phyloP scores from a whole-genome alignment of 1,140 invertebrate species.

The Cydia strobilella region DNA sequence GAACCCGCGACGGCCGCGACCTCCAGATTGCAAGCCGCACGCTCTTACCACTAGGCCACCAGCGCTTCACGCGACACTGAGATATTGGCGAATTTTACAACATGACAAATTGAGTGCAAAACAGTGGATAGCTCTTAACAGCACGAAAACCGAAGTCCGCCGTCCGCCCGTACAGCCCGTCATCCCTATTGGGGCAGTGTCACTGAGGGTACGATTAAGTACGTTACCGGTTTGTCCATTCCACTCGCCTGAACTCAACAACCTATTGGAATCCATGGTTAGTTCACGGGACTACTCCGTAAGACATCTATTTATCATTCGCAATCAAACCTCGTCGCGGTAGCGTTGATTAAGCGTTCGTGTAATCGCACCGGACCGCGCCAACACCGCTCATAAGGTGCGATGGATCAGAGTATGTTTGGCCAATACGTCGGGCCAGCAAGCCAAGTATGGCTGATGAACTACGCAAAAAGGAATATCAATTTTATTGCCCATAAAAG shows the following conservation, averaged over 20 bases:
- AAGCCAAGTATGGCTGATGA: not conserved
- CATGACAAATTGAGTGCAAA: too few relatives aligned
- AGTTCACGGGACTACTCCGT: not conserved
- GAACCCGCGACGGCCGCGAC: too few relatives aligned
- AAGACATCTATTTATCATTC: slow-evolving; percentile 61
- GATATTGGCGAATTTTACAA: too few relatives aligned
- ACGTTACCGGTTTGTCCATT: not conserved
- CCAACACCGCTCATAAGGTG: slow-evolving; percentile 40
- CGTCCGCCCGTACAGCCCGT: too few relatives aligned
- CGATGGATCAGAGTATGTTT: not conserved
- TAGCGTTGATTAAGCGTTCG: slow-evolving; percentile 64
- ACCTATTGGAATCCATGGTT: not conserved
- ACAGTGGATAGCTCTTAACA: too few relatives aligned
- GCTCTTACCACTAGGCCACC: too few relatives aligned
- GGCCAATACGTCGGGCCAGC: not conserved
- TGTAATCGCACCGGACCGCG: slow-evolving; percentile 40
- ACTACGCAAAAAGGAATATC: too few relatives aligned
- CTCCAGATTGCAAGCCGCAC: too few relatives aligned
- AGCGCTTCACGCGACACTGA: too few relatives aligned
- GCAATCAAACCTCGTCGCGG: slow-evolving; percentile 64
- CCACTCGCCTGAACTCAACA: not conserved
- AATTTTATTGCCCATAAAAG: too few relatives aligned
- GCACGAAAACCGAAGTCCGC: too few relatives aligned
- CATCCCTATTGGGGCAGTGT: too few relatives aligned
- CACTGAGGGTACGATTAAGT: not conserved